Evolutionary conservation across 2,888 invertebrate species (phyloP), one percentile per base, ranked within the genome.

Genomic region (Tiliacea aurago): DNA sequence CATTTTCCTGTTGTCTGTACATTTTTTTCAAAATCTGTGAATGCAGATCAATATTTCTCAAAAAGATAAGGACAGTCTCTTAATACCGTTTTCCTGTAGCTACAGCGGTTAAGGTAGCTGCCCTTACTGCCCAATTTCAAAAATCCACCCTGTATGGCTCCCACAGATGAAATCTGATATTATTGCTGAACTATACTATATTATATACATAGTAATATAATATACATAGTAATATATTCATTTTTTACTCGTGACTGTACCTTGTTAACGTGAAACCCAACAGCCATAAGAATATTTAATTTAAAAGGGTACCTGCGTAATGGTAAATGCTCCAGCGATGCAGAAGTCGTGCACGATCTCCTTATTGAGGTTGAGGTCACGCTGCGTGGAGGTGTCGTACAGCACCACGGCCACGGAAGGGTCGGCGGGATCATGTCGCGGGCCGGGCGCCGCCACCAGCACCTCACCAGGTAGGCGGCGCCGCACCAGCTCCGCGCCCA

Each of bases 361-460:
- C 83, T 97, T 96, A 92, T 98, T 97, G 72, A 98, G 93, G 91
- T 97, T 97, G 70, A 98, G 91, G 91, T 98, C 98, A 56, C 97
- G 96, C 53, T 94, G 94, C 51, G 97, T 97, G 55, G 97, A 96
- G 13, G 97, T 97, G 92, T 98, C 97, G 90, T 96, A 97, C 69
- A 98, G 95, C 49, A 97, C 96, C 67, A 97, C 96, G 62, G 97
- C 96, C 45, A 97, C 96, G 83, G 95, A 92, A 18, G 95, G 94
- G 88, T 96, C 96, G 80, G 94, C 87, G 78, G 95, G 95, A 90
- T 95, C 95, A 78, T 94, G 90, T 65, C 94, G 92, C 76, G 93
- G 91, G 66, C 95, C 95, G 5, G 94, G 92, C 87, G 97, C 96
- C 18, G 97, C 97, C 80, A 97, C 97, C 72, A 97, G 95, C 78